Percentiles rank a stretch among this genome's conserved stretches.
These are phyloP conservation scores for Axinella damicornis DNA, from an alignment of 37 sponge, comb jelly and placozoan genomes.

Conservation along the genomic window DNA sequence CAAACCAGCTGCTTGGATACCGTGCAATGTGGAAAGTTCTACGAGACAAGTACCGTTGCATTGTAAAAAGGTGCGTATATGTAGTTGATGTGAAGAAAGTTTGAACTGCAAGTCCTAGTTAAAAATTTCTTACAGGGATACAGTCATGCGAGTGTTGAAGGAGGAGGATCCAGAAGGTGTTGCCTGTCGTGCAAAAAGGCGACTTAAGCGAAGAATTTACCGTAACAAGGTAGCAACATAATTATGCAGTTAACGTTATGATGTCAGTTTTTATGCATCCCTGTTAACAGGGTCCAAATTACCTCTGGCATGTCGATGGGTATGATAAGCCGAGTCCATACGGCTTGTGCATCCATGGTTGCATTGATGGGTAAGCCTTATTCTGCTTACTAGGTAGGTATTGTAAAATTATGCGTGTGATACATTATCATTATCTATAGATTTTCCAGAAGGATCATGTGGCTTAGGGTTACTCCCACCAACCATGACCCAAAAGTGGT, in stretches of 20 bases:
- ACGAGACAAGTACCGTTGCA: background rate
- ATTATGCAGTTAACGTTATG: conserved; percentile 16
- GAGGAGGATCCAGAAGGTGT: conserved; percentile 38
- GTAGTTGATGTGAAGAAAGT: background rate
- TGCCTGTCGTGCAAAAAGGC: background rate
- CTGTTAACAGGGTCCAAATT: conserved; percentile 48
- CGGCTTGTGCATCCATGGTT: conserved; percentile 52
- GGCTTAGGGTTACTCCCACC: conserved; percentile 44
- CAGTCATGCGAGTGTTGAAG: conserved; percentile 38
- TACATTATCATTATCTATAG: conserved; percentile 4
- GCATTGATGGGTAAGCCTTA: conserved; percentile 70
- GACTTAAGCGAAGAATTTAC: conserved; percentile 31
- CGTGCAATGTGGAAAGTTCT: conserved; percentile 14
- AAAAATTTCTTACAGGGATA: conserved; percentile 16
- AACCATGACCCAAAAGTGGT: conserved; percentile 49
- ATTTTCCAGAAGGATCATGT: conserved; percentile 53
- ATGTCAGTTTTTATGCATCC: conserved; percentile 20
- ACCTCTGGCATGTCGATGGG: conserved; percentile 58
- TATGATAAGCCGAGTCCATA: conserved; percentile 55
- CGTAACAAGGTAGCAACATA: conserved; percentile 24
- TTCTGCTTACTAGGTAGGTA: conserved; percentile 52
- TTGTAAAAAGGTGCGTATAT: background rate
- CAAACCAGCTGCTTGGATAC: conserved; percentile 4
- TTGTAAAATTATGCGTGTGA: conserved; percentile 14
- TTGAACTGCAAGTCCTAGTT: background rate